Evolutionary conservation across 2,113 vertebrate genomes (phyloP).

Genomic region (Spea multiplicata): DNA sequence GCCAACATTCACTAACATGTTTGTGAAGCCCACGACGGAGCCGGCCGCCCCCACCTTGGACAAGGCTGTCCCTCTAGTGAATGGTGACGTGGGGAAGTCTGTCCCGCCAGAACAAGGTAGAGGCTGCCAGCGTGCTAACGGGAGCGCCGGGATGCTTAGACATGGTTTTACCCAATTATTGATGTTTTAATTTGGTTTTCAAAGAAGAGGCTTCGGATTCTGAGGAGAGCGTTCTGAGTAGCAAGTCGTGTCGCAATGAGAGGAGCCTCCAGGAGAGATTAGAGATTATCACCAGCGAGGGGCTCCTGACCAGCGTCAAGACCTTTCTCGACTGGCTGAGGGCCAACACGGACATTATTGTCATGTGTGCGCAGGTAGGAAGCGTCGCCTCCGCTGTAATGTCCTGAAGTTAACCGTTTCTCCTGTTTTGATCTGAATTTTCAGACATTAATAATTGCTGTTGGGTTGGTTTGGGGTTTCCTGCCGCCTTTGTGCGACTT

Average conservation of each 20-base stretch:
- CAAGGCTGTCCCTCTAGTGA: constrained; percentile 60
- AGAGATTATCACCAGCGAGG: constrained; percentile 83
- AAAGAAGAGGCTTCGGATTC: constrained; percentile 82
- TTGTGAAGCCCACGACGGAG: constrained; percentile 69
- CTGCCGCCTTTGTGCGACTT: too few relatives aligned
- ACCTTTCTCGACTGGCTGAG: constrained; percentile 94
- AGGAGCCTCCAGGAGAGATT: constrained; percentile 85
- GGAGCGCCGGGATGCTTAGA: too few relatives aligned
- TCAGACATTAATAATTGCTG: too few relatives aligned
- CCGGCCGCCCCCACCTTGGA: not conserved
- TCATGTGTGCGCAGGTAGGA: constrained; percentile 93
- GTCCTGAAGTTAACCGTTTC: not conserved
- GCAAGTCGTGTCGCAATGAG: constrained; percentile 78
- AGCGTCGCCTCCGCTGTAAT: not conserved
- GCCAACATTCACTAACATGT: constrained; percentile 91
- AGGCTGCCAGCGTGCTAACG: not conserved
- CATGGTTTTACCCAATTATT: too few relatives aligned
- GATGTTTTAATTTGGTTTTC: not conserved
- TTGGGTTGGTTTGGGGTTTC: too few relatives aligned
- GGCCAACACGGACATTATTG: constrained; percentile 91
- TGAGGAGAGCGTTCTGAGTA: constrained; percentile 81
- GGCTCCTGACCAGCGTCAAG: constrained; percentile 89
- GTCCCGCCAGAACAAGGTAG: constrained; percentile 72
- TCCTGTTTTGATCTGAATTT: too few relatives aligned
- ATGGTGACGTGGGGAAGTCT: constrained; percentile 69